These are phyloP conservation scores for Leucoptera coffeella DNA, from an alignment of 2,888 invertebrate genomes.

Conservation along the genomic window DNA sequence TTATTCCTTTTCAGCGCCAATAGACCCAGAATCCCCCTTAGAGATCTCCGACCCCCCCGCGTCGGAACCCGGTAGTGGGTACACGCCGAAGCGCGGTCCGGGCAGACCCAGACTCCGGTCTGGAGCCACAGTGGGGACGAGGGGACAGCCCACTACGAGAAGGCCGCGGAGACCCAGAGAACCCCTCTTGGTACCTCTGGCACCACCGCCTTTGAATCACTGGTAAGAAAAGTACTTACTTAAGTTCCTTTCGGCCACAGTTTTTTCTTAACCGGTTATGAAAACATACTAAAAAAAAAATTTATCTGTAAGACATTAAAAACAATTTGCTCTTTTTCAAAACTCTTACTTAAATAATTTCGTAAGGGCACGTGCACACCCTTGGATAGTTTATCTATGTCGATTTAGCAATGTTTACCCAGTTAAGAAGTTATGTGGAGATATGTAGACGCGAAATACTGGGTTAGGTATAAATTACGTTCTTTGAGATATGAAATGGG, in stretches of 20 bases:
- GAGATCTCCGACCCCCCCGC: conserved; percentile 13
- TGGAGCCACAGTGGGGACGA: conserved; percentile 8
- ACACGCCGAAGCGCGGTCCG: conserved; percentile 10
- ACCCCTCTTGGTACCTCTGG: conserved; percentile 44
- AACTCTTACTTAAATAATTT: too few relatives aligned
- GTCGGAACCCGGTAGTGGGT: conserved; percentile 4
- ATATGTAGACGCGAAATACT: too few relatives aligned
- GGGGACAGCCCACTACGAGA: conserved; percentile 11
- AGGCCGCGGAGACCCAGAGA: conserved; percentile 27
- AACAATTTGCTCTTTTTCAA: too few relatives aligned
- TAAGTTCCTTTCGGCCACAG: too few relatives aligned
- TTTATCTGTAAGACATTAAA: conserved; percentile 12
- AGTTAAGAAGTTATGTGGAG: too few relatives aligned
- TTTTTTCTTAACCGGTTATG: not conserved
- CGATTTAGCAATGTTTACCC: too few relatives aligned
- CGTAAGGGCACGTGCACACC: too few relatives aligned
- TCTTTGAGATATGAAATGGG: too few relatives aligned
- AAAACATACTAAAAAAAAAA: not conserved
- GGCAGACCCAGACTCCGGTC: not conserved
- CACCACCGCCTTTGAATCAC: conserved; percentile 33
- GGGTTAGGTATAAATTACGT: too few relatives aligned
- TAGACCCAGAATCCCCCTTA: conserved; percentile 26
- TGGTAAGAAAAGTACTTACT: too few relatives aligned
- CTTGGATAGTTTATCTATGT: too few relatives aligned
- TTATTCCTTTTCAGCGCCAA: too few relatives aligned